Evolutionary conservation across 35 echinoderm and acorn worm genomes (phyloP), one percentile per base, ranked within the genome.

Genomic region (Nesometra sesokonis): DNA sequence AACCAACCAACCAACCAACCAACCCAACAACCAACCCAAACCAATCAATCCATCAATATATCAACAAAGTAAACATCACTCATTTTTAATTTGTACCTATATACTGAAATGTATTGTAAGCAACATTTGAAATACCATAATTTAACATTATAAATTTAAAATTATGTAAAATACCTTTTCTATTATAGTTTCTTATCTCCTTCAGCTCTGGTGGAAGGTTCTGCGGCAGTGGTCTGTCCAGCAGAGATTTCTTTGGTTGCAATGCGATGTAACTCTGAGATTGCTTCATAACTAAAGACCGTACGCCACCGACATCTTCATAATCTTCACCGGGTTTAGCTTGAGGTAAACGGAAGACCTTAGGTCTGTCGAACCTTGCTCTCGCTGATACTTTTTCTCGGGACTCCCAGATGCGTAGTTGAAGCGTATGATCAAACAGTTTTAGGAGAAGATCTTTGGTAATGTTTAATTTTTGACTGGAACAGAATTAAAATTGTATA

Each of bases 391-490:
- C 95, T 85, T 92, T 98, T 21, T 94, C 92, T 67, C 84, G 82
- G 15, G 88, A 91, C 30, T 93, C 95, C 95, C 92, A 93, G 35
- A 97, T 90, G 30, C 95, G 88, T 17, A 98, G 82, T 88, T 98
- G 89, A 17, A 98, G 87, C 13, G 84, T 94, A 47, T 98, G 95
- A 33, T 98, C 84, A 77, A 97, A 97, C 9, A 98, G 80, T 46
- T 98, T 98, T 77, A 98, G 78, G 5, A 98, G 84, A 5, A 98
- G 81, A 31, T 98, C 95, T 77, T 92, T 98, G 32, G 95, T 98
- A 47, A 98, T 88, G 57, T 93, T 91, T 27, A 97, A 40, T 77
- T 90, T 94, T 78, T 98, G 92, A 81, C 95, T 98, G 46, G 30
- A 91, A 81, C 0, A 39, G 43, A 29, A 81, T 15, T 43, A 4